Conservation (phyloP, 2,888 invertebrate species). For the Mimas tiliae region DNA sequence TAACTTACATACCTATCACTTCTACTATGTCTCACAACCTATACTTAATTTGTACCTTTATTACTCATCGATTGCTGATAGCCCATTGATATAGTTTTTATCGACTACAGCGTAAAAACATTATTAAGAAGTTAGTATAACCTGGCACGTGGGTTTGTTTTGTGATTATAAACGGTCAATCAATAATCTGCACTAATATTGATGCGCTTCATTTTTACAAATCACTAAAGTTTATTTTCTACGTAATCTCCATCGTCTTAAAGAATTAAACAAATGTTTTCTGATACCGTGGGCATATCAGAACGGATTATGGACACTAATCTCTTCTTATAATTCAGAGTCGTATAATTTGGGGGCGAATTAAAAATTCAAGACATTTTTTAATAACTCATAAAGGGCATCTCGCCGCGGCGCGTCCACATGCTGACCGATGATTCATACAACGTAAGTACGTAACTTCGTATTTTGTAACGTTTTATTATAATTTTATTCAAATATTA, state of each 20-base stretch:
- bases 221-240: slow-evolving; percentile 48
- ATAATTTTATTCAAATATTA: slow-evolving; percentile 28
- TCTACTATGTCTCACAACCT: slow-evolving; percentile 11
- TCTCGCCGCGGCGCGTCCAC: slow-evolving; percentile 40
- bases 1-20: slow-evolving; percentile 52
- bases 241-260: slow-evolving; percentile 52
- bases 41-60: slow-evolving; percentile 9
- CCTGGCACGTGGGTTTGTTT: slow-evolving; percentile 3
- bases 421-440: slow-evolving; percentile 44
- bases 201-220: slow-evolving; percentile 16
- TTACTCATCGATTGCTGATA: slow-evolving; percentile 17
- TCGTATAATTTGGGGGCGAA: slow-evolving; percentile 75
- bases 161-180: neutral
- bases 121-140: neutral
- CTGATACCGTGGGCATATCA: slow-evolving; percentile 64
- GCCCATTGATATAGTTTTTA: slow-evolving; percentile 14
- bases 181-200: slow-evolving; percentile 8
- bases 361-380: slow-evolving; percentile 69
- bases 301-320: slow-evolving; percentile 72
- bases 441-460: slow-evolving; percentile 44
- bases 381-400: slow-evolving; percentile 64
- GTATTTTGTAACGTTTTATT: slow-evolving; percentile 41
- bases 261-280: slow-evolving; percentile 75
- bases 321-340: slow-evolving; percentile 73
- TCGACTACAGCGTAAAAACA: neutral